Percentiles rank a stretch among this genome's conserved stretches.
Conservation (phyloP, 30 jellyfish, hydroid and myxozoan species). For the Chrysaora quinquecirrha region DNA sequence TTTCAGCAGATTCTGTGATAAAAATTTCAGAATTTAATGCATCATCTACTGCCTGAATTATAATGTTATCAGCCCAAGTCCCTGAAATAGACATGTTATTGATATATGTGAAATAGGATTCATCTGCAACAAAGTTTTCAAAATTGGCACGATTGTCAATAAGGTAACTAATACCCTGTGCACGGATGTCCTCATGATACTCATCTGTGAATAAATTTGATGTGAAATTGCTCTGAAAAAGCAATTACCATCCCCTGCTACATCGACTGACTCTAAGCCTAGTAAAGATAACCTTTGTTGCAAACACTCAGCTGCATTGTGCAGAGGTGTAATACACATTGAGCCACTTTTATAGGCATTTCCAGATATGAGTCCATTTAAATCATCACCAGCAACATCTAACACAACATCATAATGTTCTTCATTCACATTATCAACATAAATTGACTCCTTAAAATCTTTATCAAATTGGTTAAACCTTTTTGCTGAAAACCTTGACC, state of each 20-base stretch:
- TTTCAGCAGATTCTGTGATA: conserved; percentile 15
- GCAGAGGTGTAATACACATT: neutral
- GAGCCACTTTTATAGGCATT: neutral
- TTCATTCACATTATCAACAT: no score
- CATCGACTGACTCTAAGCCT: conserved; percentile 1
- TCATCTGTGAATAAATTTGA: neutral
- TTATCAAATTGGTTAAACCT: no score
- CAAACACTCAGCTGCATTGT: neutral
- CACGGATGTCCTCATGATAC: neutral
- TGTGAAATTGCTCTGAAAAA: conserved; percentile 19
- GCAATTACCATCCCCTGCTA: conserved; percentile 20
- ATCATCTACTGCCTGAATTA: conserved; percentile 13
- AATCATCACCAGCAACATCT: neutral
- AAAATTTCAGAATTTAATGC: conserved; percentile 4
- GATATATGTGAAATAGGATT: neutral
- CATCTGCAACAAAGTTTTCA: neutral
- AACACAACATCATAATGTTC: neutral
- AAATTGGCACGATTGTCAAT: neutral
- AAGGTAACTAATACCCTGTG: neutral
- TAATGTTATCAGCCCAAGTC: conserved; percentile 13
- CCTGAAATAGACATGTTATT: neutral
- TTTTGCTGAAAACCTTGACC: no score
- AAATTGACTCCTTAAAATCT: no score
- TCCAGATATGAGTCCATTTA: neutral
- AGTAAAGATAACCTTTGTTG: neutral